phyloP scores from a whole-genome alignment of 1,140 invertebrate species.

The Medauroidea extradentata region DNA sequence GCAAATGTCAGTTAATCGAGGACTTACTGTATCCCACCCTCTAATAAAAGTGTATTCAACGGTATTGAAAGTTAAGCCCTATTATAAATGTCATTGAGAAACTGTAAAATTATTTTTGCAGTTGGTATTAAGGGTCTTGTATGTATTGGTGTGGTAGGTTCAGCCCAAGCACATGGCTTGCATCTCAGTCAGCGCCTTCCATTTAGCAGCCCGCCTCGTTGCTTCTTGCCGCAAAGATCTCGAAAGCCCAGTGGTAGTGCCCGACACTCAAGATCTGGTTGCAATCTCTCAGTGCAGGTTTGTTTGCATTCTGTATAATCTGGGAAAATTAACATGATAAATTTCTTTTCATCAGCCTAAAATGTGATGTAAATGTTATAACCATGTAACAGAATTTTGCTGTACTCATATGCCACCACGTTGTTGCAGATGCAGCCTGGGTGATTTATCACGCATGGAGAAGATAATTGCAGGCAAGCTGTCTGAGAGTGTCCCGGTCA shows the following conservation, averaged over 20 bases:
- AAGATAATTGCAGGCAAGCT: constrained; percentile 65
- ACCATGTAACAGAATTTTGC: constrained; percentile 60
- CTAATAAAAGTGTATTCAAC: too few relatives aligned
- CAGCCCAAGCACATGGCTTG: constrained; percentile 64
- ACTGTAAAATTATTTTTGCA: too few relatives aligned
- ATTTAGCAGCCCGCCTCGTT: constrained; percentile 50
- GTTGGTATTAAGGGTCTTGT: too few relatives aligned
- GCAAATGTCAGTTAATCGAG: too few relatives aligned
- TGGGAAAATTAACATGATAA: too few relatives aligned
- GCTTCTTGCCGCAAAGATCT: neutral
- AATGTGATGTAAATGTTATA: constrained; percentile 31
- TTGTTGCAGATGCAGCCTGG: constrained; percentile 62
- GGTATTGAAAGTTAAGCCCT: too few relatives aligned
- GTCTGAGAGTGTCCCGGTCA: constrained; percentile 55
- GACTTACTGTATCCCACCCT: too few relatives aligned
- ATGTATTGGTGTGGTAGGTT: constrained; percentile 36
- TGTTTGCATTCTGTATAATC: too few relatives aligned
- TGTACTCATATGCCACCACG: too few relatives aligned
- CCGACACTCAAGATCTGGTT: constrained; percentile 44
- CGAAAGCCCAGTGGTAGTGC: constrained; percentile 22
- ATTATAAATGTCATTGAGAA: too few relatives aligned
- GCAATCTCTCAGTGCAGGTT: constrained; percentile 53
- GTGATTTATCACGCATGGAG: constrained; percentile 70
- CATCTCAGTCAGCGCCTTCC: constrained; percentile 64
- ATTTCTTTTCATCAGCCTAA: too few relatives aligned